Base-by-base conservation (phyloP, 2,888 invertebrate species). In the Phalera bucephala region DNA sequence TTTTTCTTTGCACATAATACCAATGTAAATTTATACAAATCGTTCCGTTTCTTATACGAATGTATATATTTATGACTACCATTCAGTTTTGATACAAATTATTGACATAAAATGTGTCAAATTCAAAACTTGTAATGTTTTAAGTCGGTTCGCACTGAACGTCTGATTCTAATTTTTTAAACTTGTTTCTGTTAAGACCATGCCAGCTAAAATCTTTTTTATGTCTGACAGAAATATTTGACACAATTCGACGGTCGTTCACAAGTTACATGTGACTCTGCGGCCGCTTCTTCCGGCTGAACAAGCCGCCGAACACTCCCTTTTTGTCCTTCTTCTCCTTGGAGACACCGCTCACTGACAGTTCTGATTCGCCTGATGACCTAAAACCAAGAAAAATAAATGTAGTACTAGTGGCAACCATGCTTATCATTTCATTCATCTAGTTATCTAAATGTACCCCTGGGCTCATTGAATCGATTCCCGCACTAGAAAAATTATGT, bases 261-360 rank as follows among this genome's bases (percentile, higher is more conserved):
- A n/a, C n/a, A n/a, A n/a, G 21, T 57, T 78, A 91, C 91, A 91
- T 91, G 58, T 91, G 91, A 55, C 91, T 91, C 53, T 88, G 90
- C 1, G 91, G 91, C 38, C 91, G 67, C 64, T 91, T 91, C 74
- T 89, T 90, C 36, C 91, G 82, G 52, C 91, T 91, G 74, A 92
- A 92, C n/a, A 92, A 81, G 15, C 91, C 91, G 42, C 91, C 91
- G 59, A 92, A 91, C 17, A 92, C 88, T 1, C 92, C 91, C 19
- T 92, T 92, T 71, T 91, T 91, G 68, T 92, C 92, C 36, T 91
- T 91, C 58, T 91, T 91, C 35, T 91, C 91, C 39, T 84, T 87
- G 2, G 83, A 72, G 21, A 83, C 81, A 3, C 87, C 79, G 33
- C 83, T 82, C 11, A 88, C 81, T 0, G 90, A 90, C 5, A 90